A percentile compares a stretch with the other conserved stretches of the same genome.
phyloP scores from a whole-genome alignment of 2,797 vertebrate species.

The Dendrocincla tyrannina region DNA sequence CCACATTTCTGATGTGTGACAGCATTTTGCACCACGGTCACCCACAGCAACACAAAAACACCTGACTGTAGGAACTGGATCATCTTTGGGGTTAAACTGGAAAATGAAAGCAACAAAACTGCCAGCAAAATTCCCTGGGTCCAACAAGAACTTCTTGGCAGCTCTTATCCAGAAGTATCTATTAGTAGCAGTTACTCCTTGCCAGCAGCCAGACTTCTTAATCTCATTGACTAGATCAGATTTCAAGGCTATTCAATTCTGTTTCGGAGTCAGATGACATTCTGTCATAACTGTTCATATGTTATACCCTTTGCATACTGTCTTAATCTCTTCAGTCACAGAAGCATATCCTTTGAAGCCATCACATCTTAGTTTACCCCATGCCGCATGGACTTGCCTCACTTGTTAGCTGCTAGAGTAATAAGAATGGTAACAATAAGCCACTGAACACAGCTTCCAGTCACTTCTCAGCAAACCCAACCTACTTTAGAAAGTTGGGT shows the following conservation, averaged over 20 bases:
- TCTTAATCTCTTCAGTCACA: neutral
- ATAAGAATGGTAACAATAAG: neutral
- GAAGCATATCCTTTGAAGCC: neutral
- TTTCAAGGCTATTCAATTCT: slow-evolving; percentile 46
- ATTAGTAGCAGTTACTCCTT: slow-evolving; percentile 30
- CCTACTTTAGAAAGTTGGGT: neutral
- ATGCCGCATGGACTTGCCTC: neutral
- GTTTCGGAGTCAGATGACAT: slow-evolving; percentile 34
- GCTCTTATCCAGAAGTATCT: slow-evolving; percentile 33
- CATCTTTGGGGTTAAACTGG: slow-evolving; percentile 21
- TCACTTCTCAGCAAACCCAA: slow-evolving; percentile 8
- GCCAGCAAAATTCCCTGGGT: slow-evolving; percentile 18
- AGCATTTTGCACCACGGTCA: neutral
- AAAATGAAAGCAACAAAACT: slow-evolving; percentile 32
- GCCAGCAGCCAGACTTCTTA: slow-evolving; percentile 54
- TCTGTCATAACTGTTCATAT: slow-evolving; percentile 31
- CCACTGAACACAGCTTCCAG: neutral
- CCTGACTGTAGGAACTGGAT: neutral
- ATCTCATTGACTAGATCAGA: slow-evolving; percentile 27
- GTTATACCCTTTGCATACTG: neutral
- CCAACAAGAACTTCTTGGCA: slow-evolving; percentile 42
- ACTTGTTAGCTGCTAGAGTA: neutral
- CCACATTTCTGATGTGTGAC: neutral
- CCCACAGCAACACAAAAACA: neutral
- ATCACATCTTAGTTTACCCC: slow-evolving; percentile 8